A percentile compares a stretch with the other conserved stretches of the same genome.
Conservation (phyloP, 1,140 invertebrate genomes). For the Drepana arcuata region DNA sequence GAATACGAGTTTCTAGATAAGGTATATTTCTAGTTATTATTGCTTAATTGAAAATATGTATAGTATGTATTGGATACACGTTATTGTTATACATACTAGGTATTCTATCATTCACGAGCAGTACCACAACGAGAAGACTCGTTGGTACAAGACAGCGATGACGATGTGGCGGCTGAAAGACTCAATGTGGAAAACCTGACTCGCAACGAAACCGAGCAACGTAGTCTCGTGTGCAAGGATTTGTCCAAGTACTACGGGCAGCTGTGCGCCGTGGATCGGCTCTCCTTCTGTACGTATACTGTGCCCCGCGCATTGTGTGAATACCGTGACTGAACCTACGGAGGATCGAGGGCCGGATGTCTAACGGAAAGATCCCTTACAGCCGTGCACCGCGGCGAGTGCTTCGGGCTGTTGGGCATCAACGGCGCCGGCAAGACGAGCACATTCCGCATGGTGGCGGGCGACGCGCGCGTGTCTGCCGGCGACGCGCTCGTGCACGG, state of each 20-base stretch:
- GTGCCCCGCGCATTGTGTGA: neutral
- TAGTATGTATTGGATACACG: too few relatives aligned
- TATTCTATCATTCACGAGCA: too few relatives aligned
- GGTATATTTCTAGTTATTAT: too few relatives aligned
- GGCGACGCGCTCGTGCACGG: conserved; percentile 72
- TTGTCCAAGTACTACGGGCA: conserved; percentile 80
- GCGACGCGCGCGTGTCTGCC: conserved; percentile 75
- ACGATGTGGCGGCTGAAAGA: conserved; percentile 66
- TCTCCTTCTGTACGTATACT: conserved; percentile 74
- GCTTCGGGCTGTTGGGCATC: conserved; percentile 91
- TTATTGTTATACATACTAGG: neutral
- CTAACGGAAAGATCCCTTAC: too few relatives aligned
- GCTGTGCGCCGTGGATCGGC: conserved; percentile 80
- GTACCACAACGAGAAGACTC: too few relatives aligned
- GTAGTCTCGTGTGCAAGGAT: conserved; percentile 71
- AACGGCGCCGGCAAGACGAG: conserved; percentile 91
- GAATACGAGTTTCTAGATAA: conserved; percentile 68
- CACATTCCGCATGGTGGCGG: conserved; percentile 92
- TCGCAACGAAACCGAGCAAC: conserved; percentile 26
- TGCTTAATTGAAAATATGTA: too few relatives aligned
- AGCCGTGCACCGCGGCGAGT: conserved; percentile 73
- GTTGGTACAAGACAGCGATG: conserved; percentile 42
- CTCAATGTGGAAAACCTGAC: conserved; percentile 29
- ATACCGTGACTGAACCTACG: too few relatives aligned
- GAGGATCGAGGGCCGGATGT: too few relatives aligned